Evolutionary conservation across 2,888 invertebrate species (phyloP).

Genomic region (Tetropium fuscum): DNA sequence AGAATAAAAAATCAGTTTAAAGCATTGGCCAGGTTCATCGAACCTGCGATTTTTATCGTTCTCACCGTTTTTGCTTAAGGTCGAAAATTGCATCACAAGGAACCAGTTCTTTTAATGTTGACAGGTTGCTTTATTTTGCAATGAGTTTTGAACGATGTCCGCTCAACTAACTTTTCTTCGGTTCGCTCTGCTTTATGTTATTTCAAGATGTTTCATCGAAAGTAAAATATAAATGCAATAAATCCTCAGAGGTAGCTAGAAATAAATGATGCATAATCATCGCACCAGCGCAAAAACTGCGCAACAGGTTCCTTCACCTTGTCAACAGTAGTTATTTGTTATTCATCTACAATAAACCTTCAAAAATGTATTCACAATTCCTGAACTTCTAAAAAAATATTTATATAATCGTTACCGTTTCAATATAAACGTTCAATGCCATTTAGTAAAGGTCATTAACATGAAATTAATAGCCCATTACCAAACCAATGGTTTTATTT

Average conservation of each 20-base stretch:
- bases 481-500: slow-evolving; percentile 11
- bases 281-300: slow-evolving; percentile 12
- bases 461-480: slow-evolving; percentile 14
- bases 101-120: slow-evolving; percentile 46
- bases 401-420: neutral
- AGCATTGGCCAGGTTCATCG: slow-evolving; percentile 25
- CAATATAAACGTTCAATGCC: neutral
- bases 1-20: slow-evolving; percentile 12
- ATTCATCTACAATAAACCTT: slow-evolving; percentile 8
- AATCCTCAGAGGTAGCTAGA: slow-evolving; percentile 2
- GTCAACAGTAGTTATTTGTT: slow-evolving; percentile 8
- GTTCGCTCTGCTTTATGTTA: neutral
- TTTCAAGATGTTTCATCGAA: slow-evolving; percentile 1
- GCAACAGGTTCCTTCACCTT: slow-evolving; percentile 16
- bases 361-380: slow-evolving; percentile 9
- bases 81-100: slow-evolving; percentile 41
- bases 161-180: neutral
- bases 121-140: slow-evolving; percentile 42
- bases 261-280: slow-evolving; percentile 16
- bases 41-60: slow-evolving; percentile 29
- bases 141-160: slow-evolving; percentile 18
- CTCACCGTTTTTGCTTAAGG: slow-evolving; percentile 40
- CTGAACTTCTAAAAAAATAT: neutral
- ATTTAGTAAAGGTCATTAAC: slow-evolving; percentile 21
- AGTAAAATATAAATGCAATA: neutral